These are phyloP conservation scores for Sesia bembeciformis DNA, from an alignment of 2,888 invertebrate species.

Conservation along the genomic window DNA sequence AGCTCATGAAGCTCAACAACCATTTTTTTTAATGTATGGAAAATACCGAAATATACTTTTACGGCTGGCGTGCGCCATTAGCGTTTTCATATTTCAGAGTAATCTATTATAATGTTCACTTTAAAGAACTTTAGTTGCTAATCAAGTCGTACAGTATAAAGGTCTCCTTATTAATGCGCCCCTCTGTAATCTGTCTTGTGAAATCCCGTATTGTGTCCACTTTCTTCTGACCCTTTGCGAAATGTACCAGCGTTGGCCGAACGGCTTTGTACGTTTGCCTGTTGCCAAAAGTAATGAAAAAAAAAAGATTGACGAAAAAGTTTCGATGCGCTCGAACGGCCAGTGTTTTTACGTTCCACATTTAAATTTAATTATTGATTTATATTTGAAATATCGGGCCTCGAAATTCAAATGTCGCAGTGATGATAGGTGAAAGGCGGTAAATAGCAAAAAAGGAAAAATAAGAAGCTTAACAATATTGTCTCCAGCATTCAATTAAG, in stretches of 20 bases:
- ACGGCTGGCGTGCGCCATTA: too few relatives aligned
- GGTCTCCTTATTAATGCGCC: constrained; percentile 50
- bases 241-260: constrained; percentile 16
- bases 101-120: too few relatives aligned
- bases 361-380: not conserved
- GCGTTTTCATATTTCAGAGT: too few relatives aligned
- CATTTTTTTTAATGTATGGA: too few relatives aligned
- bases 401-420: not conserved
- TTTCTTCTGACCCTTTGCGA: constrained; percentile 45
- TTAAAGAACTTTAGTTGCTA: too few relatives aligned
- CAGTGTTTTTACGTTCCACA: not conserved
- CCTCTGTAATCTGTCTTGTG: constrained; percentile 68
- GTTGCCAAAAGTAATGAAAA: not conserved
- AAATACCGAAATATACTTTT: too few relatives aligned
- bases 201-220: constrained; percentile 63
- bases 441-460: constrained; percentile 7
- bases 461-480: constrained; percentile 59
- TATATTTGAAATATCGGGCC: not conserved
- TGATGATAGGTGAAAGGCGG: not conserved
- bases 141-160: constrained; percentile 33
- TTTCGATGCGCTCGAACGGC: not conserved
- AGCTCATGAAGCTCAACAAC: too few relatives aligned
- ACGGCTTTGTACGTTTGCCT: constrained; percentile 2
- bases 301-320: not conserved
- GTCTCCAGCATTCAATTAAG: constrained; percentile 62